phyloP scores from a whole-genome alignment of 64 coral and sea anemone genomes.

The Stichodactyla helianthus region DNA sequence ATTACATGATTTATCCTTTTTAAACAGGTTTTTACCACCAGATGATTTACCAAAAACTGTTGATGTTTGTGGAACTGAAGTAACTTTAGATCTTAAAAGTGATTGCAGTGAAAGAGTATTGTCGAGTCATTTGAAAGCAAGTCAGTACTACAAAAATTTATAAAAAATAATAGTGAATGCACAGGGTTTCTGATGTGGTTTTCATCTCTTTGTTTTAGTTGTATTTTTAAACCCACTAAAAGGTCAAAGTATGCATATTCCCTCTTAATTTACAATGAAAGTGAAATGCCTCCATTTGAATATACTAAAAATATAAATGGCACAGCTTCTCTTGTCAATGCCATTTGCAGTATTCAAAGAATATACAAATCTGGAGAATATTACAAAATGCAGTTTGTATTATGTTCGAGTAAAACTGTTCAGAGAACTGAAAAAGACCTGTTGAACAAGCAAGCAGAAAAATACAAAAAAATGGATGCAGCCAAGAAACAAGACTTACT shows the following conservation, averaged over 20 bases:
- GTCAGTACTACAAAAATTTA: too few relatives aligned
- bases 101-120: too few relatives aligned
- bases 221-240: slow-evolving; percentile 55
- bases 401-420: slow-evolving; percentile 46
- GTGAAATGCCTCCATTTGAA: slow-evolving; percentile 48
- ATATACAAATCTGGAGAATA: slow-evolving; percentile 34
- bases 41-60: too few relatives aligned
- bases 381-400: not conserved
- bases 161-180: slow-evolving; percentile 27
- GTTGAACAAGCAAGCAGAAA: too few relatives aligned
- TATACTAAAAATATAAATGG: slow-evolving; percentile 57
- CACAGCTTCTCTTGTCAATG: slow-evolving; percentile 39
- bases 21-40: too few relatives aligned
- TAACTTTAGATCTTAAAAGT: too few relatives aligned
- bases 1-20: too few relatives aligned
- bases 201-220: slow-evolving; percentile 32
- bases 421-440: slow-evolving; percentile 31
- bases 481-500: too few relatives aligned
- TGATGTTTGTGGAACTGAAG: too few relatives aligned
- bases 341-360: slow-evolving; percentile 56
- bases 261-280: slow-evolving; percentile 39
- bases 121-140: too few relatives aligned
- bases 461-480: too few relatives aligned
- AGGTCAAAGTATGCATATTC: slow-evolving; percentile 50
- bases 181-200: slow-evolving; percentile 39